These are phyloP conservation scores for Scolopax bukidnonensis DNA, from an alignment of 2,797 vertebrate species.

Conservation along the genomic window DNA sequence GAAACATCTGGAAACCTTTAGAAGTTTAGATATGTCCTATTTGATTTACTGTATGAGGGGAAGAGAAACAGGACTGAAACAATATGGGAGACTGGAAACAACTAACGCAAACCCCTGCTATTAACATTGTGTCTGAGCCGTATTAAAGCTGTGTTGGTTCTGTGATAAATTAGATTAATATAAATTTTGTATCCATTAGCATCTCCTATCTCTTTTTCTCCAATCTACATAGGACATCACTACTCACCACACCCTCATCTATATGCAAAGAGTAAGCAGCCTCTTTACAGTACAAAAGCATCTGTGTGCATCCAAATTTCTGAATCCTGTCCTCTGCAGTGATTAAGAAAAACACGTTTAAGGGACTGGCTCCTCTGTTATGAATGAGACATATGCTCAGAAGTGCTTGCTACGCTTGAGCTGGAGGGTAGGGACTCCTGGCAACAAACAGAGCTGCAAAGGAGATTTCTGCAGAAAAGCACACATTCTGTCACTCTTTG, in stretches of 20 bases:
- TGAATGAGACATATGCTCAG: background rate
- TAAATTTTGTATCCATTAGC: background rate
- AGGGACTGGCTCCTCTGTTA: background rate
- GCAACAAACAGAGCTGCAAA: background rate
- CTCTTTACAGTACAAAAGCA: background rate
- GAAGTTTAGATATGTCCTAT: background rate
- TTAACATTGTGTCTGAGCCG: background rate
- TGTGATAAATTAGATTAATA: background rate
- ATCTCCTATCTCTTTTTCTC: background rate
- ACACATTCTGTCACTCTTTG: background rate
- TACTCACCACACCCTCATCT: background rate
- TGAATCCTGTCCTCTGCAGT: background rate
- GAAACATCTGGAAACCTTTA: constrained; percentile 21
- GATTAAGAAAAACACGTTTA: background rate
- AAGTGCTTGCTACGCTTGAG: background rate
- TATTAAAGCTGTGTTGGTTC: background rate
- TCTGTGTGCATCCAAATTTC: fast-evolving
- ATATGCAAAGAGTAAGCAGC: background rate
- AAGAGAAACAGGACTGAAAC: background rate
- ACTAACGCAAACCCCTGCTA: background rate
- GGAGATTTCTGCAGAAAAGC: background rate
- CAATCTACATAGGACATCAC: background rate
- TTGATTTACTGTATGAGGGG: background rate
- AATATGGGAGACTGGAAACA: background rate
- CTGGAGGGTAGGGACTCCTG: background rate